Percentiles rank a stretch among this genome's conserved stretches.
These are phyloP conservation scores for Tribolium madens DNA, from an alignment of 1,140 invertebrate genomes.

Conservation along the genomic window DNA sequence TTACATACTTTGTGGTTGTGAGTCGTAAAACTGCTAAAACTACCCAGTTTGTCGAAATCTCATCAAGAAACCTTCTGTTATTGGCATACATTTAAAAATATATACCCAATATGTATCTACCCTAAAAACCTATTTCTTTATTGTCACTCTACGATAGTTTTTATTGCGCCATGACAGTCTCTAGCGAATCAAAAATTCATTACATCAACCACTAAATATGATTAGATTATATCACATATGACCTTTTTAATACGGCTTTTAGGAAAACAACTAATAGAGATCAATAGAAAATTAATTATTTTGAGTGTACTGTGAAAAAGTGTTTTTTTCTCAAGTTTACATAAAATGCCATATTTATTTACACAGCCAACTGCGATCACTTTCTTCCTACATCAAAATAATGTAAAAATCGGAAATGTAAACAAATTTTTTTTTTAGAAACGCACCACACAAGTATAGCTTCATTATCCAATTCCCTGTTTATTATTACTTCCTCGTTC, in stretches of 20 bases:
- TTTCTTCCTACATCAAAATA: neutral
- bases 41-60: too few species aligned
- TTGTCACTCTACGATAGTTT: neutral
- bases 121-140: neutral
- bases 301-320: too few species aligned
- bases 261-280: neutral
- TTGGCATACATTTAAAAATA: too few species aligned
- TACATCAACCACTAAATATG: neutral
- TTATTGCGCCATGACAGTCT: neutral
- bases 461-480: neutral
- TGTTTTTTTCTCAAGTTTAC: too few species aligned
- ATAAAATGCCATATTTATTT: too few species aligned
- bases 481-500: neutral
- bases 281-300: neutral
- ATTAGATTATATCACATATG: neutral
- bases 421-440: neutral
- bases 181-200: neutral
- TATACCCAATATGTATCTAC: too few species aligned
- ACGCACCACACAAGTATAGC: neutral
- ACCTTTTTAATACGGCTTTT: neutral
- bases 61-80: too few species aligned
- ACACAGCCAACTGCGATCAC: too few species aligned
- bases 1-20: too few species aligned
- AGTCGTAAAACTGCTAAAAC: too few species aligned
- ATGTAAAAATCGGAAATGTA: neutral